Base-by-base conservation (phyloP, 2,113 vertebrate species). In the Protobothrops flavoviridis region DNA sequence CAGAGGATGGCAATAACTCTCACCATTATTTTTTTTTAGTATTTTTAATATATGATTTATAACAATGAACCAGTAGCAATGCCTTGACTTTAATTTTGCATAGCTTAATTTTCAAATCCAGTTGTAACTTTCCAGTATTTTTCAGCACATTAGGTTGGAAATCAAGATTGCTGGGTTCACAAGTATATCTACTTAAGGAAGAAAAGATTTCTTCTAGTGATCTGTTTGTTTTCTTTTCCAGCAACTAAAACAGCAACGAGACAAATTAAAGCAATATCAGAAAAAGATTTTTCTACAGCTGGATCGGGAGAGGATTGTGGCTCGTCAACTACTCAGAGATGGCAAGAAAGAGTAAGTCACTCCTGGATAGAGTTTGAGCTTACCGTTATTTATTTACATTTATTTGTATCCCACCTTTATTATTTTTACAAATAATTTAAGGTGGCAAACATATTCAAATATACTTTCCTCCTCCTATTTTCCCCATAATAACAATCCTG, bases 231-330 rank as follows among this genome's bases (percentile, higher is more conserved):
- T 90, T 87, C 24, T 7, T 3, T 5, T 93, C 4, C 96, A 99
- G 99, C 99, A 99, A 98, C 94, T 99, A 96, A 99, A 99, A 97
- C 99, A 99, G 97, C 99, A 99, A 97, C 97, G 99, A 93, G 99
- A 99, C 97, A 98, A 99, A 90, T 98, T 99, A 95, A 98, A 95
- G 96, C 99, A 99, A 96, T 99, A 99, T 95, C 98, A 99, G 96
- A 98, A 97, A 97, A 98, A 97, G 95, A 95, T 99, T 93, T 95
- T 93, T 0, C 92, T 98, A 55, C 98, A 98, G 69, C 97, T 99
- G 97, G 98, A 99, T 92, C 97, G 97, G 29, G 99, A 99, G 96
- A 96, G 98, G 9, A 96, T 94, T 9, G 85, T 99, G 90, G 99
- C 99, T 91, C 96, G 98, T 95, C 98, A 98, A 96, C 96, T 99